These are phyloP conservation scores for Lamprologus callipterus DNA, from an alignment of 2,113 vertebrate genomes.

Conservation along the genomic window DNA sequence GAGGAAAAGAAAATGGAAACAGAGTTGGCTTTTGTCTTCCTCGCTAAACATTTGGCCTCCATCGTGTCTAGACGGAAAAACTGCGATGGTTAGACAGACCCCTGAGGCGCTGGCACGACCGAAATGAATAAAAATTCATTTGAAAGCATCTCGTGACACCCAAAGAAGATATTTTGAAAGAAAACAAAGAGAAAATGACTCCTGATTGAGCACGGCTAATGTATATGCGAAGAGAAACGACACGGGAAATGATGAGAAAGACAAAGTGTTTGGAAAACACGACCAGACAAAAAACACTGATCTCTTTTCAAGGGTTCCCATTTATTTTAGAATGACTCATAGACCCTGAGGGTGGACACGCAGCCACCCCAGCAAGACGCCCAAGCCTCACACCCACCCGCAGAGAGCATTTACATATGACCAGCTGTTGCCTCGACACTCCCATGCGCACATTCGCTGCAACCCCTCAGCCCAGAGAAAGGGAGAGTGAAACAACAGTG, in stretches of 20 bases:
- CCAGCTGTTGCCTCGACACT: conserved; percentile 2
- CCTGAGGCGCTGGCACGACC: not conserved
- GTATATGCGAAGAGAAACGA: not conserved
- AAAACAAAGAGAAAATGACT: not conserved
- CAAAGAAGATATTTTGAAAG: not conserved
- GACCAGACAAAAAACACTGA: not conserved
- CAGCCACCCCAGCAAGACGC: not conserved
- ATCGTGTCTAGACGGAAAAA: not conserved
- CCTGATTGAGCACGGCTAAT: not conserved
- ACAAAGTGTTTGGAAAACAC: not conserved
- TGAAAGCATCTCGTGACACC: not conserved
- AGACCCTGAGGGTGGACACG: not conserved
- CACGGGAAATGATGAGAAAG: not conserved
- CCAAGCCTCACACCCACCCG: not conserved
- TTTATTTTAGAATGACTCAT: not conserved
- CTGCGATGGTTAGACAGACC: not conserved
- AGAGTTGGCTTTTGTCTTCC: not conserved
- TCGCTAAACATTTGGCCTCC: not conserved
- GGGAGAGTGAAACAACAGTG: not conserved
- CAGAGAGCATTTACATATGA: not conserved
- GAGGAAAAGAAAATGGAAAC: not conserved
- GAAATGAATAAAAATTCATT: not conserved
- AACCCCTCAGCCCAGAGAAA: not conserved
- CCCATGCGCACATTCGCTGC: not conserved
- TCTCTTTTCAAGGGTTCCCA: not conserved